A percentile compares a stretch with the other conserved stretches of the same genome.
phyloP scores from a whole-genome alignment of 2,888 invertebrate genomes.

The Papilio elwesi region DNA sequence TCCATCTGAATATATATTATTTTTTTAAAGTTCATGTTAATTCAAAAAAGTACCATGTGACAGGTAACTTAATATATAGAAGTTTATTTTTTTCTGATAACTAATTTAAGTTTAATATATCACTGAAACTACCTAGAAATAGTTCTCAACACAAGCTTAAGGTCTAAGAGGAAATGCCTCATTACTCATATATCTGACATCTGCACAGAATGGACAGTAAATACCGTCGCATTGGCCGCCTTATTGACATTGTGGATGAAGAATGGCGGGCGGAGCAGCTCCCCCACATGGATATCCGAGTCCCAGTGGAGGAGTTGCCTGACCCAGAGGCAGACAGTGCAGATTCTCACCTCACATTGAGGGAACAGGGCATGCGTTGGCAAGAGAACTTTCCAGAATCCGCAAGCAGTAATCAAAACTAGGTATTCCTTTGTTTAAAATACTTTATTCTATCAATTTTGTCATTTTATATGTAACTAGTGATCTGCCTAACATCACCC shows the following conservation, averaged over 20 bases:
- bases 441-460: not conserved
- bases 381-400: slow-evolving; percentile 85
- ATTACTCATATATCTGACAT: slow-evolving; percentile 8
- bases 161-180: not conserved
- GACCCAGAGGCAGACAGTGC: slow-evolving; percentile 97
- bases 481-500: too few species aligned
- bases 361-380: slow-evolving; percentile 91
- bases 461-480: not conserved
- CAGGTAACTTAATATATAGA: too few species aligned
- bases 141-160: too few species aligned
- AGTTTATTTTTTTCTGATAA: not conserved
- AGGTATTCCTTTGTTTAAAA: slow-evolving; percentile 57
- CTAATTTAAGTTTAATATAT: too few species aligned
- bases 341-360: slow-evolving; percentile 94
- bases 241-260: slow-evolving; percentile 92
- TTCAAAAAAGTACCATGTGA: not conserved
- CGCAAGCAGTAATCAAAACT: slow-evolving; percentile 74
- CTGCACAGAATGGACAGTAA: slow-evolving; percentile 89
- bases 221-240: slow-evolving; percentile 88
- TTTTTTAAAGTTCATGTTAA: slow-evolving; percentile 10
- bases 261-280: slow-evolving; percentile 93
- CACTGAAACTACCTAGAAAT: too few species aligned
- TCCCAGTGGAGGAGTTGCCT: slow-evolving; percentile 94
- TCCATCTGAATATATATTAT: too few species aligned
- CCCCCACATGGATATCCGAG: slow-evolving; percentile 91